Percentiles rank a stretch among this genome's conserved stretches.
Evolutionary conservation across 2,888 invertebrate species (phyloP).

Genomic region (Melieria crassipennis): DNA sequence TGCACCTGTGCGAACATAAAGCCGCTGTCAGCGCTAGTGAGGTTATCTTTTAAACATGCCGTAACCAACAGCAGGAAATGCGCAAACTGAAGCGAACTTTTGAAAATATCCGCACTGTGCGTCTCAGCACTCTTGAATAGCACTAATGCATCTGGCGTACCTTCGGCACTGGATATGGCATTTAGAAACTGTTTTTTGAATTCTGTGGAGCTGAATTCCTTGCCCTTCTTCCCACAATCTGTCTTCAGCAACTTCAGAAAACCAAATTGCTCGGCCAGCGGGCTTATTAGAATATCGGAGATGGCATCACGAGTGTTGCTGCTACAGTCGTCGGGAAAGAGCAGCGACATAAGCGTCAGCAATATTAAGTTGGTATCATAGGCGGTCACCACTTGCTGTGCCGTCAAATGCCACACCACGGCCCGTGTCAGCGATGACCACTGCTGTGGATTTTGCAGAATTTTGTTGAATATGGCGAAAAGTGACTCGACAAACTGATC

Average conservation of each 20-base stretch:
- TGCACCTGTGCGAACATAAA: conserved; percentile 49
- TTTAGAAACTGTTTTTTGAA: conserved; percentile 56
- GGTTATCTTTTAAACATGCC: conserved; percentile 49
- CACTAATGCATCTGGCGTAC: conserved; percentile 44
- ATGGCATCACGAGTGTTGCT: conserved; percentile 37
- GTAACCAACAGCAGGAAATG: conserved; percentile 54
- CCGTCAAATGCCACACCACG: conserved; percentile 68
- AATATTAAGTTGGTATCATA: conserved; percentile 61
- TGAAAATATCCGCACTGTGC: conserved; percentile 45
- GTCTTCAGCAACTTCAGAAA: conserved; percentile 48
- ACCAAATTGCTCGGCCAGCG: conserved; percentile 46
- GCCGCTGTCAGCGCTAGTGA: conserved; percentile 44
- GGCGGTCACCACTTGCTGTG: conserved; percentile 61
- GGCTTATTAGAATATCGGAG: conserved; percentile 48
- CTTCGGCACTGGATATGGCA: conserved; percentile 44
- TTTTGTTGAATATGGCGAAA: conserved; percentile 68
- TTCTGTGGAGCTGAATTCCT: conserved; percentile 42
- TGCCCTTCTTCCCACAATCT: conserved; percentile 16
- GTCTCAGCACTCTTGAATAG: conserved; percentile 53
- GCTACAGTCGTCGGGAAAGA: conserved; percentile 50
- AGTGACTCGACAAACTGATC: conserved; percentile 67
- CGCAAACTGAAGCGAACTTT: conserved; percentile 49
- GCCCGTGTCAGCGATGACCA: conserved; percentile 62
- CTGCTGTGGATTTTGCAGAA: conserved; percentile 65
- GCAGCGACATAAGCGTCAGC: conserved; percentile 55